Base-by-base conservation (phyloP, 2,113 vertebrate genomes). In the Sander vitreus region DNA sequence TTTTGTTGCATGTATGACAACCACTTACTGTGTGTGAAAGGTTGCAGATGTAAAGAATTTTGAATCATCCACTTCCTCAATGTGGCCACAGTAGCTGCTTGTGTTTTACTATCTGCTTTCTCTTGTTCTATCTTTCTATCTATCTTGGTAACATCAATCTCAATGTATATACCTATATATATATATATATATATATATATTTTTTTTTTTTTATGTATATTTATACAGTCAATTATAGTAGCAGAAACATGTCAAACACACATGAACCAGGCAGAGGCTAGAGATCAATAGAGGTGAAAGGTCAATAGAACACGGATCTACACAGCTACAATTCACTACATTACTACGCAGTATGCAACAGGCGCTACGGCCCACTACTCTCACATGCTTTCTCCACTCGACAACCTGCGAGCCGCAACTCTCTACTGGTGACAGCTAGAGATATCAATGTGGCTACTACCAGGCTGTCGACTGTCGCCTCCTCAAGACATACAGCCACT, bases 171-270 rank as follows among this genome's bases (percentile, higher is more conserved):
- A 92, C 60, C 76, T 92, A 81, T 94, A 81, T 90, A 89, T 91
- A 89, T 70, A 85, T 65, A 45, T 33, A 33, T 33, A 33, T 33
- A 6, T 33, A 33, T 33, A 43, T 39, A 9, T 30, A 30, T 30
- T 3, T 30, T 5, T 72, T 57, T 66, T 23, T 90, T 85, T 93
- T 74, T 92, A 93, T 93, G 89, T 95, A 93, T 95, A 93, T 94
- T 93, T 95, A 93, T 95, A 95, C 92, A 95, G 88, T 93, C 88
- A 91, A 90, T 88, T 92, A 91, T 81, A 92, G 63, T 85, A 88
- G 87, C 89, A 90, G 87, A 90, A 93, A 94, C 88, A 91, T 91
- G 86, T 92, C 83, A 90, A 92, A 94, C 89, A 90, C 88, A 86
- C 92, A 93, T 88, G 90, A 92, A 92, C 85, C 84, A 89, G 89